phyloP scores from a whole-genome alignment of 2,113 vertebrate genomes.

The Silurus glanis region DNA sequence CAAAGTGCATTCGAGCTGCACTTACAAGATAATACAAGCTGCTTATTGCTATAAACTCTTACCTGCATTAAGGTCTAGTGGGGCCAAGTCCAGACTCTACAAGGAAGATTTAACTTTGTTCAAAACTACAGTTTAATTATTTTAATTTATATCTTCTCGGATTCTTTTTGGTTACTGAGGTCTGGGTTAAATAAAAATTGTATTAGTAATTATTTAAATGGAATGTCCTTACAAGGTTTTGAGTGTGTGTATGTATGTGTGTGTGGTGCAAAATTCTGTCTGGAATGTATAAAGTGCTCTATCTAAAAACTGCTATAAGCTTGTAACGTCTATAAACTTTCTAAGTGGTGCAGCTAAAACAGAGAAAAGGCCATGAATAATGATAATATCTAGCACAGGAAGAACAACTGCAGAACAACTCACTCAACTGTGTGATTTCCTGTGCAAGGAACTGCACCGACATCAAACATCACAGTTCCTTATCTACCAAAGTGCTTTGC shows the following conservation, averaged over 20 bases:
- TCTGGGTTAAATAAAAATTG: too few species aligned
- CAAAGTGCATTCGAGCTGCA: neutral
- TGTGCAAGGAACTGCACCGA: conserved; percentile 47
- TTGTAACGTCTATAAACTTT: neutral
- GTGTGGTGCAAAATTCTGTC: too few species aligned
- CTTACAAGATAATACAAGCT: neutral
- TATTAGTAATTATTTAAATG: too few species aligned
- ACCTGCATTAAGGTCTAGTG: neutral
- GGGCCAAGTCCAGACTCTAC: too few species aligned
- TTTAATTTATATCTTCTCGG: too few species aligned
- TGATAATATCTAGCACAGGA: conserved; percentile 57
- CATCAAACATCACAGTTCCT: conserved; percentile 39
- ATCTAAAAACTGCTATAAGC: neutral
- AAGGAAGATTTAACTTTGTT: too few species aligned
- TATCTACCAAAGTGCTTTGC: neutral
- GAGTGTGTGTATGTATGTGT: too few species aligned
- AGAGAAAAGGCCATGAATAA: neutral
- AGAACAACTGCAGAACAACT: conserved; percentile 52
- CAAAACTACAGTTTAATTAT: too few species aligned
- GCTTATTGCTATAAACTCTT: neutral
- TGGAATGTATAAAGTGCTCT: neutral
- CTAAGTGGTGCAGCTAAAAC: neutral
- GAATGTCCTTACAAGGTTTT: too few species aligned
- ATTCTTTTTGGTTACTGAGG: too few species aligned
- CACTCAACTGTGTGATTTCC: conserved; percentile 58